phyloP scores from a whole-genome alignment of 2,113 vertebrate genomes.

The Otis tarda region DNA sequence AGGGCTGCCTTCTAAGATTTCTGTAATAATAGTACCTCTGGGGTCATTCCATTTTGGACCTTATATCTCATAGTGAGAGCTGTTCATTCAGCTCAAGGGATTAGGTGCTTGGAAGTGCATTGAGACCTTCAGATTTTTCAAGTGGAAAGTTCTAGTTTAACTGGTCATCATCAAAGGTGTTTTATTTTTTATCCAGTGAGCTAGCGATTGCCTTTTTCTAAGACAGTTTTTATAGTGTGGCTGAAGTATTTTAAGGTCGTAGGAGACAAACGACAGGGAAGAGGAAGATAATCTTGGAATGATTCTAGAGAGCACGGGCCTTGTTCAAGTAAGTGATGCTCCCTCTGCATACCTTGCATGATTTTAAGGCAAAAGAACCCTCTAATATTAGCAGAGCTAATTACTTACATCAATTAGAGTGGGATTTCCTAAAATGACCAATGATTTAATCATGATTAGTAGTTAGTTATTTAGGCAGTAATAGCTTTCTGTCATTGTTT shows the following conservation, averaged over 20 bases:
- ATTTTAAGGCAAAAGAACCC: not conserved
- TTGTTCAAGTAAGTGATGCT: not conserved
- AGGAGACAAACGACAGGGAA: not conserved
- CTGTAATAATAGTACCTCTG: not conserved
- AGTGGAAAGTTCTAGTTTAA: not conserved
- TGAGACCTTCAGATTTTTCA: not conserved
- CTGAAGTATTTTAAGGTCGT: not conserved
- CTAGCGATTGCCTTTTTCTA: not conserved
- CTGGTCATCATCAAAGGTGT: not conserved
- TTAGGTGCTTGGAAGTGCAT: not conserved
- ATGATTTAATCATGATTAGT: not conserved
- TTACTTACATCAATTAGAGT: not conserved
- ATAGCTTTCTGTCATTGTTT: not conserved
- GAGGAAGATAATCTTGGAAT: not conserved
- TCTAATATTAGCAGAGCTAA: not conserved
- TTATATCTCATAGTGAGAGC: not conserved
- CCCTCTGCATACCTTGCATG: not conserved
- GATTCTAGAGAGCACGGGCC: not conserved
- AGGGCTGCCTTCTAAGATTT: not conserved
- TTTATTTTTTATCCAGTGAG: not conserved
- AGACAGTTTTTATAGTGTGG: fast-evolving
- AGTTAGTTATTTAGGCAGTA: not conserved
- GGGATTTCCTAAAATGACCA: not conserved
- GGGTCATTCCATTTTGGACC: not conserved
- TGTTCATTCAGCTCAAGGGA: not conserved